Conservation (phyloP, 2,888 invertebrate species). For the Leptura quadrifasciata region DNA sequence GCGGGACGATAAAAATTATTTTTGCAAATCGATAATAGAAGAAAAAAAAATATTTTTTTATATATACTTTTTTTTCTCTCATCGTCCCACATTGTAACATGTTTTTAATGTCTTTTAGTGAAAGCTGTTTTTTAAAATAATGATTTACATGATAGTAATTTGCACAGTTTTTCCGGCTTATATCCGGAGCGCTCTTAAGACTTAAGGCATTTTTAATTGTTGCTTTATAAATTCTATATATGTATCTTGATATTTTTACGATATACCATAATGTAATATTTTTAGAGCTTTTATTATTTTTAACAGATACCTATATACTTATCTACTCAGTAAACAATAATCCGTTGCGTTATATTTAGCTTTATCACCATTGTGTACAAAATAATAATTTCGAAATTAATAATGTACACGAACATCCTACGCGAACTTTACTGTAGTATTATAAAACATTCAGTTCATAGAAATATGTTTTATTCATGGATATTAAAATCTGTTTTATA, state of each 20-base stretch:
- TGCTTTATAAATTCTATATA: neutral
- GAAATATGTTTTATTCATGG: constrained; percentile 13
- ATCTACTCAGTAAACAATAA: neutral
- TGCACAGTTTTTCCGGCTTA: too few relatives aligned
- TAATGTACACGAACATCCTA: neutral
- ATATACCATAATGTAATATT: neutral
- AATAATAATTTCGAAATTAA: constrained; percentile 12
- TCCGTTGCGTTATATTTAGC: constrained; percentile 1
- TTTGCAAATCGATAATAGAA: too few relatives aligned
- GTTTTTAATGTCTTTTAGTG: too few relatives aligned
- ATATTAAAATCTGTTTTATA: constrained; percentile 1
- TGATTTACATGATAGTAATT: too few relatives aligned
- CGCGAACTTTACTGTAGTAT: neutral
- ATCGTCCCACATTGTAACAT: too few relatives aligned
- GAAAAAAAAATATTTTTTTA: too few relatives aligned
- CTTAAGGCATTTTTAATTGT: too few relatives aligned
- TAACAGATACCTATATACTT: neutral
- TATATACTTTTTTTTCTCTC: too few relatives aligned
- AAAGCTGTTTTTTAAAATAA: too few relatives aligned
- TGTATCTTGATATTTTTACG: neutral
- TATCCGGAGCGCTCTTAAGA: too few relatives aligned
- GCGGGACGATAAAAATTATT: too few relatives aligned
- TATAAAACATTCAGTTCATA: neutral
- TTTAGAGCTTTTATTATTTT: neutral
- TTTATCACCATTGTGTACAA: constrained; percentile 6